These are phyloP conservation scores for Acropternis orthonyx DNA, from an alignment of 2,797 vertebrate species.

Conservation along the genomic window DNA sequence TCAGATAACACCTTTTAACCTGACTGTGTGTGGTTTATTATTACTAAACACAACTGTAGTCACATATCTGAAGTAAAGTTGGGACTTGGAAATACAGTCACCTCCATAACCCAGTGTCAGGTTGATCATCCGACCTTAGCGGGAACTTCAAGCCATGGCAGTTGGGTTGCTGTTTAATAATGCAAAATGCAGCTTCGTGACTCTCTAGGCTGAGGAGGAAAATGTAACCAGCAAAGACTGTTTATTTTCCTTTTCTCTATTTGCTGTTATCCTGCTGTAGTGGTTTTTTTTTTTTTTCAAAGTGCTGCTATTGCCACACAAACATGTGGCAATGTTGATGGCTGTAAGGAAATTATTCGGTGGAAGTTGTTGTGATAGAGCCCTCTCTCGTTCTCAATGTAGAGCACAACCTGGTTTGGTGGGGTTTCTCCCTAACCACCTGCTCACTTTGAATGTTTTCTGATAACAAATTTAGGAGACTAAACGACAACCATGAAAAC, in stretches of 20 bases:
- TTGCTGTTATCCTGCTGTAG: not conserved
- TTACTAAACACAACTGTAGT: not conserved
- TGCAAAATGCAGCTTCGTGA: not conserved
- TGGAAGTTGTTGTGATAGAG: not conserved
- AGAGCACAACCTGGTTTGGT: not conserved
- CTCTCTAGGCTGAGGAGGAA: not conserved
- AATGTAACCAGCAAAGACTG: not conserved
- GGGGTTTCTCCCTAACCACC: not conserved
- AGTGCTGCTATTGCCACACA: not conserved
- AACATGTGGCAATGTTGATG: rapidly evolving
- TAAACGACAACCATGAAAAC: not conserved
- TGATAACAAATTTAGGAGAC: not conserved
- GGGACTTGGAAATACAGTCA: not conserved
- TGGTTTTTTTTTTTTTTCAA: not conserved
- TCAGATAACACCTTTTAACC: not conserved
- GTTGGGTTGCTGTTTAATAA: not conserved
- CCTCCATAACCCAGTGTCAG: not conserved
- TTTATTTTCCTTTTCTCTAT: not conserved
- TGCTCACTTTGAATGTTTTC: not conserved
- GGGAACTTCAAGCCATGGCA: not conserved
- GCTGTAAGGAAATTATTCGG: not conserved
- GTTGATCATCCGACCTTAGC: not conserved
- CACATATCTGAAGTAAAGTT: not conserved
- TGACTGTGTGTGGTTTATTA: not conserved
- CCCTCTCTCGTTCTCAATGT: not conserved